A percentile compares a stretch with the other conserved stretches of the same genome.
These are phyloP conservation scores for Centropus bengalensis DNA, from an alignment of 2,113 vertebrate species.

Conservation along the genomic window DNA sequence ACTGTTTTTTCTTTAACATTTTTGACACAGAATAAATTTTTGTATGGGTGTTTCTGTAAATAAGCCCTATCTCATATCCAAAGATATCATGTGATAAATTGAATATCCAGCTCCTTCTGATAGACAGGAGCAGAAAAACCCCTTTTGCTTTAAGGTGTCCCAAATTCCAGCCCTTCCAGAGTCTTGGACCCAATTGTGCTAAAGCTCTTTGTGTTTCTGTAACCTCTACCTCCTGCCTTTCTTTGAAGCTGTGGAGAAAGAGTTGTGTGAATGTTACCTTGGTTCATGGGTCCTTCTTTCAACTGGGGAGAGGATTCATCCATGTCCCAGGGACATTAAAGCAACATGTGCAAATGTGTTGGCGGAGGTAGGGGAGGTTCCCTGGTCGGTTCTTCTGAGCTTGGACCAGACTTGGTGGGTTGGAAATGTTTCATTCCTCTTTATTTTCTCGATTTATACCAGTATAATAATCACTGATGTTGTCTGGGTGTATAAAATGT, in stretches of 20 bases:
- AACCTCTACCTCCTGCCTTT: background rate
- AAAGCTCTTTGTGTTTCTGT: background rate
- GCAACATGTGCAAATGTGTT: accelerated
- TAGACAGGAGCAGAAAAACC: background rate
- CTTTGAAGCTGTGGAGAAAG: background rate
- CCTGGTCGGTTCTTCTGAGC: background rate
- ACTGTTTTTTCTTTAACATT: background rate
- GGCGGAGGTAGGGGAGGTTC: background rate
- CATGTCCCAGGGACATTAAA: background rate
- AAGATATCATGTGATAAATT: background rate
- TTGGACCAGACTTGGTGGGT: background rate
- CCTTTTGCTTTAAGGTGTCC: background rate
- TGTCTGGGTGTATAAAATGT: background rate
- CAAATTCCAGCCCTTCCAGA: background rate
- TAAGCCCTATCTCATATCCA: background rate
- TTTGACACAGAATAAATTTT: background rate
- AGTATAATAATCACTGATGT: background rate
- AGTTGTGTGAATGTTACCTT: background rate
- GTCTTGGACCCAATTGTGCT: background rate
- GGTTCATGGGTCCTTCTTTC: background rate
- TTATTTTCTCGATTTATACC: background rate
- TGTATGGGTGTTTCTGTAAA: background rate
- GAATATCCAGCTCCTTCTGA: background rate
- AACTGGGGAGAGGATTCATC: background rate
- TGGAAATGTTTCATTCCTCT: background rate